These are phyloP conservation scores for Hybognathus amarus DNA, from an alignment of 2,797 vertebrate genomes.

Conservation along the genomic window DNA sequence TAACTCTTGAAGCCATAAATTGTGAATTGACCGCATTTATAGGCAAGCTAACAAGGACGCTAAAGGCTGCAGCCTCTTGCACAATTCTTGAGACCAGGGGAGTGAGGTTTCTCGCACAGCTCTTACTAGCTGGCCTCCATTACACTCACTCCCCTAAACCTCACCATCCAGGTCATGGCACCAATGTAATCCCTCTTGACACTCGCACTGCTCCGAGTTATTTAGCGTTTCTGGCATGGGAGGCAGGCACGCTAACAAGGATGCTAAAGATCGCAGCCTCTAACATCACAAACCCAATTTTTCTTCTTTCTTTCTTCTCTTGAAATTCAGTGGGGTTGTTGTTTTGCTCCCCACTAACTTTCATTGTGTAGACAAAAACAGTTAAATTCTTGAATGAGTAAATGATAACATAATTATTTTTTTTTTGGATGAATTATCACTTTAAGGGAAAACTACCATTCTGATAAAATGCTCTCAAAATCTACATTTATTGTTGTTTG, in stretches of 20 bases:
- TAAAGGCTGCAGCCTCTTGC: neutral
- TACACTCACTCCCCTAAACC: no score
- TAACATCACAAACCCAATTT: neutral
- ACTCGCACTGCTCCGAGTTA: no score
- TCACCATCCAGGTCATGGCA: no score
- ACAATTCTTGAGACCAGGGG: neutral
- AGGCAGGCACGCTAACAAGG: no score
- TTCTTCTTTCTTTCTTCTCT: neutral
- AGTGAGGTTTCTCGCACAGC: neutral
- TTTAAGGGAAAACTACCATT: neutral
- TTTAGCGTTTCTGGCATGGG: no score
- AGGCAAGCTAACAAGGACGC: neutral
- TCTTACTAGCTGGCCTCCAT: no score
- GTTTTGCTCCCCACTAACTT: neutral
- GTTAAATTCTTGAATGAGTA: neutral
- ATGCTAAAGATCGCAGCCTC: no score
- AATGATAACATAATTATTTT: neutral
- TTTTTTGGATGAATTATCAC: neutral
- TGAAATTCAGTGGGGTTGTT: neutral
- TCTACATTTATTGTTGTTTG: neutral
- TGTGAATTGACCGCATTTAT: constrained; percentile 5
- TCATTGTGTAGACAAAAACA: neutral
- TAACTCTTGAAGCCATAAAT: constrained; percentile 24
- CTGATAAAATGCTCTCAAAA: neutral
- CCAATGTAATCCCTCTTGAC: no score